phyloP scores from a whole-genome alignment of 2,113 vertebrate genomes.

The Laterallus jamaicensis region DNA sequence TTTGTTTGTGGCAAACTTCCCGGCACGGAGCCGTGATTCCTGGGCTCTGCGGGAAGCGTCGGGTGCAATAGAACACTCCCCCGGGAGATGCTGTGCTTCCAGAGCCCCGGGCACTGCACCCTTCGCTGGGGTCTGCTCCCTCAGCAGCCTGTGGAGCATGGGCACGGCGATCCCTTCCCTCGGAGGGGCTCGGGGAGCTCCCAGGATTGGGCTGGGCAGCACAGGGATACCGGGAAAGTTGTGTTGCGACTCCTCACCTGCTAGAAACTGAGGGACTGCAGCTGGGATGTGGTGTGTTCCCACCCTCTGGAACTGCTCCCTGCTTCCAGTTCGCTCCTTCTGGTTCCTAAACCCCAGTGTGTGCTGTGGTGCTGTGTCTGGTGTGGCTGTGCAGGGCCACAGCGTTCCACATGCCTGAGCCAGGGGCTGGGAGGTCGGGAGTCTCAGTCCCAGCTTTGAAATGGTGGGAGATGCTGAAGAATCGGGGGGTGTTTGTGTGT shows the following conservation, averaged over 20 bases:
- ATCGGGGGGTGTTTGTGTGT: too few species aligned
- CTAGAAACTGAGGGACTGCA: fast-evolving
- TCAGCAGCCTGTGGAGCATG: too few species aligned
- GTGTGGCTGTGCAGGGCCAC: not conserved
- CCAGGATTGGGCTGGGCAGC: not conserved
- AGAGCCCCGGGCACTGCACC: not conserved
- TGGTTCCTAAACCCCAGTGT: not conserved
- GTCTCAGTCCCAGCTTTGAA: not conserved
- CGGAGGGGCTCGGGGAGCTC: not conserved
- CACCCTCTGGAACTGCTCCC: not conserved
- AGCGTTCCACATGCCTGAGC: not conserved
- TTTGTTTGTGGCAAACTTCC: not conserved
- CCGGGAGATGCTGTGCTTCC: not conserved
- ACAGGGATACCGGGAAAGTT: not conserved
- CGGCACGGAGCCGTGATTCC: not conserved
- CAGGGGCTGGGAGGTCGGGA: not conserved
- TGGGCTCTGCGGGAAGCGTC: fast-evolving
- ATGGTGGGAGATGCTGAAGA: not conserved
- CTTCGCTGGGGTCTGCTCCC: not conserved
- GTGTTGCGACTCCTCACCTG: not conserved
- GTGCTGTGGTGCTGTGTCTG: not conserved
- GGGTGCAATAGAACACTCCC: not conserved
- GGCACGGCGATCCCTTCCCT: fast-evolving
- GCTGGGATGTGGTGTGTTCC: too few species aligned
- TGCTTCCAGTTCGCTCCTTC: not conserved